phyloP scores from a whole-genome alignment of 2,113 vertebrate genomes.

The Misgurnus mizolepis region DNA sequence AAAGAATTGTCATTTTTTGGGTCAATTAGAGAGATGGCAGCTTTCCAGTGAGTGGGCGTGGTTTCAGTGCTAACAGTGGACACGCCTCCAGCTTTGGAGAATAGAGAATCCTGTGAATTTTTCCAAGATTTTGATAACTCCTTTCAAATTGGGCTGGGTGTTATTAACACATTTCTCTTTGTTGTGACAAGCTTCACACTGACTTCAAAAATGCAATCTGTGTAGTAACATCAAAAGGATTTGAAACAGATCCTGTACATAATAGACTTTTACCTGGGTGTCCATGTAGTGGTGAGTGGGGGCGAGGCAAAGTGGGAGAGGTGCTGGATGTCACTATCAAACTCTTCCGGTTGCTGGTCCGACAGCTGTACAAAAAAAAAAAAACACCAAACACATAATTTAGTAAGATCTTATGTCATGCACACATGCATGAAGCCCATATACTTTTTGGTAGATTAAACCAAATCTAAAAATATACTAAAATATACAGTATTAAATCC shows the following conservation, averaged over 20 bases:
- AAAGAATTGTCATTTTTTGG: no score
- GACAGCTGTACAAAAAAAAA: constrained; percentile 80
- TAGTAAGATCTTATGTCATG: neutral
- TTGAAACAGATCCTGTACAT: neutral
- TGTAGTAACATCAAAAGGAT: no score
- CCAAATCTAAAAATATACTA: neutral
- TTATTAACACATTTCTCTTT: no score
- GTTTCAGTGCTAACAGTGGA: no score
- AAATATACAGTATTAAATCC: neutral
- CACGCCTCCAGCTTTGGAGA: no score
- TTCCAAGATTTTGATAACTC: no score
- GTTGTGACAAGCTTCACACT: no score
- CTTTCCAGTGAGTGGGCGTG: no score
- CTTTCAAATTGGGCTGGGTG: no score
- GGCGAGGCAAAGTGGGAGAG: constrained; percentile 93
- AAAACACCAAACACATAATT: neutral
- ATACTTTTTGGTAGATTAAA: neutral
- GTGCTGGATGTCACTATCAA: constrained; percentile 97
- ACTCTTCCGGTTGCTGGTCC: constrained; percentile 97
- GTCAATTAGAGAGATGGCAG: no score
- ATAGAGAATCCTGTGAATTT: no score
- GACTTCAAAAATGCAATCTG: no score
- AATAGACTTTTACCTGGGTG: constrained; percentile 81
- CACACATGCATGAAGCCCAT: neutral
- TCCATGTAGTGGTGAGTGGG: constrained; percentile 93